Evolutionary conservation across 2,888 invertebrate genomes (phyloP), one percentile per base, ranked within the genome.

Genomic region (Lacanobia oleracea): DNA sequence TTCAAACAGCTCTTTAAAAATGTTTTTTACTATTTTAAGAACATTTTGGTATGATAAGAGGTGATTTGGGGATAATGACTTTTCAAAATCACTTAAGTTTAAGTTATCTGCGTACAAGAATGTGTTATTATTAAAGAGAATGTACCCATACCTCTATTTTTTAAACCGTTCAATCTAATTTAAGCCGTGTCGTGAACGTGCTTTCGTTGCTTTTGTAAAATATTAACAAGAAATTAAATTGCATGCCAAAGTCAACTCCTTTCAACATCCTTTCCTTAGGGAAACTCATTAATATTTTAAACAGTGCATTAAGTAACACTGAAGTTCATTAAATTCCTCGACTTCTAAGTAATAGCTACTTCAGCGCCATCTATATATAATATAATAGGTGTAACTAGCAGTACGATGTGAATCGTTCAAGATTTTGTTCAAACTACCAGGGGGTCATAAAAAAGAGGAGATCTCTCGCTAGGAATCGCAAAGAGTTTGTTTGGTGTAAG

Each of bases 381-480:
- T n/a, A 54, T 40, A 12, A 53, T 18, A 27, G 53, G 37, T 4
- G 37, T 62, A 54, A 73, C 63, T 60, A 66, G 51, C 59, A 60
- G 21, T 54, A 12, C 43, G 57, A 76, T 79, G 66, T 61, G 70
- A 74, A 83, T 71, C 65, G 57, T 59, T 74, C 77, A 67, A 67
- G 79, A 82, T 81, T 75, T 68, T 60, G 74, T 70, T 64, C 74
- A 48, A 75, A 67, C 68, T 67, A 72, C 57, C 21, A 27, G 59
- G 21, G 71, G 75, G 79, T 77, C 66, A 75, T 88, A 83, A 83
- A 83, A 80, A 62, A 66, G 51, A 64, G 60, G 33, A 80, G 40
- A 72, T 75, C 74, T 66, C 63, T 57, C 53, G 75, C 64, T 70
- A 68, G 62, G 71, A 77, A 73, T 72, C 65, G 67, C 64, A 65